Evolutionary conservation across 2,113 vertebrate species (phyloP), one percentile per base, ranked within the genome.

Genomic region (Pteruthius melanotis): DNA sequence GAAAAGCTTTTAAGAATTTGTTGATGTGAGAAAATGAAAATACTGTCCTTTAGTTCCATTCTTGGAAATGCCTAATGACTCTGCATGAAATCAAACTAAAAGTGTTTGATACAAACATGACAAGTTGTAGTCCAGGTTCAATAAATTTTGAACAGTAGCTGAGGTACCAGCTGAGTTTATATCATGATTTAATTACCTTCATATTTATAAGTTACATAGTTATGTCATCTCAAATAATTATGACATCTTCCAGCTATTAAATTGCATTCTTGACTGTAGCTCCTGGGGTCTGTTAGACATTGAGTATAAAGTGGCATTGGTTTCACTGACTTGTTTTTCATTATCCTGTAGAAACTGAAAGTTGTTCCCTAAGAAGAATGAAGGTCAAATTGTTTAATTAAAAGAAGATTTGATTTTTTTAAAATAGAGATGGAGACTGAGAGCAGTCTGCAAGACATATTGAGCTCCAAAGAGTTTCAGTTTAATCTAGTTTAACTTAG

Each of bases 381-480:
- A 94, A 94, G 91, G 94, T 96, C 95, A 96, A 90, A 59, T 79
- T 85, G 42, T 72, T 90, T 95, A 95, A 96, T 97, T 96, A 93
- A 86, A 95, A 96, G 66, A 86, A 88, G 60, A 88, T 68, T 81
- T 90, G 35, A 54, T 54, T 79, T 59, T 89, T 94, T 93, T 65
- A 2, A 92, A 94, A 76, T 56, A 80, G 63, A 27, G 31, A n/a
- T 91, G 35, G 78, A 91, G 87, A 60, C 72, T 1, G 4, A 89
- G 69, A 93, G 28, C 49, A 82, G 24, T 70, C 42, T 92, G 85
- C 79, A 86, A 95, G 89, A 95, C 28, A 59, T 61, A 65, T 7
- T 90, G 90, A 94, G 40, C 64, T 94, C 82, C 47, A 23, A 95
- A 93, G 84, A 56, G 63, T 93, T 93, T 85, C 63, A 63, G 63